Evolutionary conservation across 2,797 vertebrate species (phyloP).

Genomic region (Bovichtus diacanthus): DNA sequence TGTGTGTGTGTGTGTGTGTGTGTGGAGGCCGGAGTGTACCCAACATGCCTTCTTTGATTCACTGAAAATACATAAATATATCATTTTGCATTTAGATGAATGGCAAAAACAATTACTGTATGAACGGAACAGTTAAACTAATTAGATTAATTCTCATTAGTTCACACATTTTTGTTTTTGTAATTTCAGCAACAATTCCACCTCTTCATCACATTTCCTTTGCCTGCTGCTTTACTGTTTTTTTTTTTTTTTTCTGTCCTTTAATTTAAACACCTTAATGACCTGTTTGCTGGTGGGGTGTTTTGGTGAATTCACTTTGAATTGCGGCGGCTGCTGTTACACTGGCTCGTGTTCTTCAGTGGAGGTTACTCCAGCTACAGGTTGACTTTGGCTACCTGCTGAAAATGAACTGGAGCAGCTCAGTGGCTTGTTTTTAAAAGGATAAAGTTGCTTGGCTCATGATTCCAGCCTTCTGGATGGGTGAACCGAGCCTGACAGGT

Average conservation of each 20-base stretch:
- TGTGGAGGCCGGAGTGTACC: background rate
- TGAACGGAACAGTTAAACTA: background rate
- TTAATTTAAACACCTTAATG: background rate
- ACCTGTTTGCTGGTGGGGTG: background rate
- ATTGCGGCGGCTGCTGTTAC: background rate
- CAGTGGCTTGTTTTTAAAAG: conserved; percentile 48
- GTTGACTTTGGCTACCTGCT: conserved; percentile 52
- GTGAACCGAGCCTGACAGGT: conserved; percentile 49
- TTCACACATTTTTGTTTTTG: background rate
- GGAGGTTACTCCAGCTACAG: conserved; percentile 37
- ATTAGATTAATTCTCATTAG: background rate
- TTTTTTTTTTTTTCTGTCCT: background rate
- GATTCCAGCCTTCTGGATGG: conserved; percentile 41
- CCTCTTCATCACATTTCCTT: background rate
- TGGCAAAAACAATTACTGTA: background rate
- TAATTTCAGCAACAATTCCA: background rate
- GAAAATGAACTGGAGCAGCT: conserved; percentile 35
- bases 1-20: too few species aligned
- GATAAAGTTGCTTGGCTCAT: conserved; percentile 43
- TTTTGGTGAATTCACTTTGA: conserved; percentile 3
- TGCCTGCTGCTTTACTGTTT: background rate
- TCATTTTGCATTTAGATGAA: background rate
- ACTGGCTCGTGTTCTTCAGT: background rate
- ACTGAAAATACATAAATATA: background rate
- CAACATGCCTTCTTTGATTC: background rate